Percentiles rank a stretch among this genome's conserved stretches.
Conservation (phyloP, 92 coral and sea anemone genomes). For the Epizoanthus ramosus region DNA sequence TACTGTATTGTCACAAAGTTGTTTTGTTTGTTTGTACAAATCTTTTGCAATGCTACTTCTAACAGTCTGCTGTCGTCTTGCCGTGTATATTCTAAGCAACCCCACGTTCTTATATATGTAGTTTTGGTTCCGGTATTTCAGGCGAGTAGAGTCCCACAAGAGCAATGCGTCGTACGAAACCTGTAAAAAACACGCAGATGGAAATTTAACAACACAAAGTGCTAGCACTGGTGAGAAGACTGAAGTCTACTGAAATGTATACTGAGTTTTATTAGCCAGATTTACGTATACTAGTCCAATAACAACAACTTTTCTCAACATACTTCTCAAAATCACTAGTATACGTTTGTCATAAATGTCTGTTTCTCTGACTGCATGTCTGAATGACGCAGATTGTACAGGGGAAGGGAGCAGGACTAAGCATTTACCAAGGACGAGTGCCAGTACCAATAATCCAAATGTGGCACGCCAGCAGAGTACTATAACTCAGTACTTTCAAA, state of each 20-base stretch:
- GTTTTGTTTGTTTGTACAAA: too few relatives aligned
- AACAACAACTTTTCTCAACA: neutral
- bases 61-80: neutral
- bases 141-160: neutral
- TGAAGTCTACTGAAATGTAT: too few relatives aligned
- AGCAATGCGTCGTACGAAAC: neutral
- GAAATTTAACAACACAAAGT: neutral
- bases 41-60: too few relatives aligned
- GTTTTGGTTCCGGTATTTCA: neutral
- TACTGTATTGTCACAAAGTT: too few relatives aligned
- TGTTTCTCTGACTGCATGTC: neutral
- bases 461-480: conserved; percentile 21
- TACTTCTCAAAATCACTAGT: neutral
- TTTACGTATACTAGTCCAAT: too few relatives aligned
- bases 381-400: neutral
- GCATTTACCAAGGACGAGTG: neutral
- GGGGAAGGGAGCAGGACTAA: neutral
- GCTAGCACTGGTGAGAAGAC: too few relatives aligned
- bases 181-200: neutral
- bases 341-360: neutral
- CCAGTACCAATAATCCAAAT: neutral
- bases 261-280: too few relatives aligned
- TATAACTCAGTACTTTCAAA: conserved; percentile 31
- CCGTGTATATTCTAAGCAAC: neutral
- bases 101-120: neutral